Evolutionary conservation across 23 tunicate genomes (phyloP), one percentile per base, ranked within the genome.

Genomic region (Botrylloides violaceus): DNA sequence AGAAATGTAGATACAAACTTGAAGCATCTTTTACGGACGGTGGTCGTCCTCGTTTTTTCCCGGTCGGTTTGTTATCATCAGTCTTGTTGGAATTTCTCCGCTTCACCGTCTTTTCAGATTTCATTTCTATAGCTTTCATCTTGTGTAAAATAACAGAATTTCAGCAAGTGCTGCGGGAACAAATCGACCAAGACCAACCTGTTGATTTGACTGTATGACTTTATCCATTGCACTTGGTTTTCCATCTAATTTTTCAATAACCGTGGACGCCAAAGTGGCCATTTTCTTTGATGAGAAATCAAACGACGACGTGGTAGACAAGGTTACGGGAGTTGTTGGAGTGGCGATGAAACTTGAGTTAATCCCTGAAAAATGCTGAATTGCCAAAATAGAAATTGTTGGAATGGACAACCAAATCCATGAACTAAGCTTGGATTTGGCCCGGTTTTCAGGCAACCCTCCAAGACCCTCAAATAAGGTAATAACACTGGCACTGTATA

Each of bases 11-110:
- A 43, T 47, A 22, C 48, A 29, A 28, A 85, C 94, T 84, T 39
- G 72, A 26, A 61, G 79, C 80, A 6, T 85, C 94, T 55, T 75
- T 85, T 27, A 71, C 75, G 25, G 94, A 85, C 6, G 94, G 94
- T 9, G 94, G 94, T 31, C 94, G 60, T 2, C 94, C 94, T 66
- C 94, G 71, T 43, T 83, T 66, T 39, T 72, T 73, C 1, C 84
- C 78, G 24, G 84, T 65, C 15, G 80, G 80, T 79, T 85, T 85
- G 22, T 33, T 37, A 5, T 59, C 78, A 2, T 85, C 94, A 33
- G 74, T 80, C 53, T 85, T 85, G 34, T 39, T 73, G 12, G 83
- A 64, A 3, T 59, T 57, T 24, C 74, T 38, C 49, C 71, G 56
- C 39, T 72, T 71, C 57, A 71, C 72, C n/a, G 87, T 29, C 64